These are phyloP conservation scores for Apotomis turbidana DNA, from an alignment of 2,888 invertebrate species.

Conservation along the genomic window DNA sequence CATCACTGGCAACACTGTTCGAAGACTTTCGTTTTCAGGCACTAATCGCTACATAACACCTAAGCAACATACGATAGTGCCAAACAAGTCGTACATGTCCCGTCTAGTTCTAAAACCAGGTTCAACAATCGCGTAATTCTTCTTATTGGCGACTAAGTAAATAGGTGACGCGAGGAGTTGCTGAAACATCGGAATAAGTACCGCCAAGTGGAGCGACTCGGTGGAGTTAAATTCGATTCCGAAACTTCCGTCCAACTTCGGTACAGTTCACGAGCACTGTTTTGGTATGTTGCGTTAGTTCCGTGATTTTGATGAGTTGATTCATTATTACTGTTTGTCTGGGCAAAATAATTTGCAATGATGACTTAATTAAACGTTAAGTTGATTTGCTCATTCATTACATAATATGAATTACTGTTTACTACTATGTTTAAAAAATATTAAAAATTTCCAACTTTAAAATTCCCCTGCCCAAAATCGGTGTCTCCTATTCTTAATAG, in stretches of 20 bases:
- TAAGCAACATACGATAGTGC: too few relatives aligned
- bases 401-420: too few relatives aligned
- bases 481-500: too few relatives aligned
- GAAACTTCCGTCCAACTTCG: conserved; percentile 44
- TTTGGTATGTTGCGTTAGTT: conserved; percentile 36
- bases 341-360: background rate
- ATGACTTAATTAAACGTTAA: too few relatives aligned
- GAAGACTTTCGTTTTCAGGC: too few relatives aligned
- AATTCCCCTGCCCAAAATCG: too few relatives aligned
- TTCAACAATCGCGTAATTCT: conserved; percentile 26
- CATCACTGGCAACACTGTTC: too few relatives aligned
- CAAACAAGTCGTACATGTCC: background rate
- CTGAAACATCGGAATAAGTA: conserved; percentile 34
- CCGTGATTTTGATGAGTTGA: conserved; percentile 27
- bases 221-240: conserved; percentile 50
- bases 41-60: too few relatives aligned
- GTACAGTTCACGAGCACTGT: conserved; percentile 37
- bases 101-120: conserved; percentile 7
- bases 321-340: conserved; percentile 4
- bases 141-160: conserved; percentile 22
- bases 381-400: too few relatives aligned
- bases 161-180: conserved; percentile 14
- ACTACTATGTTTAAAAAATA: too few relatives aligned
- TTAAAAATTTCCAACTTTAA: too few relatives aligned
- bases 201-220: conserved; percentile 38